Conservation (phyloP, 2,797 vertebrate species). For the Acestrorhynchus altus region DNA sequence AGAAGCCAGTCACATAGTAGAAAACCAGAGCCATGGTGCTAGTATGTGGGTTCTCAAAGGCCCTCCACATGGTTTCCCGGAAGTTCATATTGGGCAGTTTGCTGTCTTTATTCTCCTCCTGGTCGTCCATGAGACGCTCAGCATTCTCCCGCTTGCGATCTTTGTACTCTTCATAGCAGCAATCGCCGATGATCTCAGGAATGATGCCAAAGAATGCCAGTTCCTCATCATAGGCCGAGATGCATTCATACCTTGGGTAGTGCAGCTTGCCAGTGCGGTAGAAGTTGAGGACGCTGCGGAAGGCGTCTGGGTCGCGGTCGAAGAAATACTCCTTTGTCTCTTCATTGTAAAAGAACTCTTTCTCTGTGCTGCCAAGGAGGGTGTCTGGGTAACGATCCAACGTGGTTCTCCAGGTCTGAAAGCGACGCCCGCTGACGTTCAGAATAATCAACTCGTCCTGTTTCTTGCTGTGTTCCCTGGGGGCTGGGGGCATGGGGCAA, state of each 20-base stretch:
- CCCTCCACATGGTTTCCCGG: conserved; percentile 97
- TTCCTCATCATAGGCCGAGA: conserved; percentile 96
- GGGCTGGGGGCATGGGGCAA: conserved; percentile 94
- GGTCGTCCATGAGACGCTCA: conserved; percentile 94
- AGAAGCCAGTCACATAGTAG: conserved; percentile 99
- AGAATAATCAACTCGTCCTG: conserved; percentile 95
- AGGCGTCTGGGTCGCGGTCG: conserved; percentile 95
- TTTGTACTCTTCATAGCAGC: conserved; percentile 99
- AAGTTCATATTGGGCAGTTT: conserved; percentile 90
- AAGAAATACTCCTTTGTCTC: conserved; percentile 99
- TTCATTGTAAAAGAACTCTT: conserved; percentile 98
- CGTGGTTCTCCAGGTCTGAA: conserved; percentile 98
- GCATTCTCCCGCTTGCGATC: conserved; percentile 95
- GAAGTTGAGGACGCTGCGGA: conserved; percentile 96
- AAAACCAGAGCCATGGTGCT: conserved; percentile 99
- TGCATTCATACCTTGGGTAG: conserved; percentile 96
- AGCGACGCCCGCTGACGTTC: conserved; percentile 94
- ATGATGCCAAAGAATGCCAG: conserved; percentile 97
- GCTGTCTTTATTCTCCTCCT: conserved; percentile 93
- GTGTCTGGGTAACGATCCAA: conserved; percentile 97
- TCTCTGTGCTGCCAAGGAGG: conserved; percentile 94
- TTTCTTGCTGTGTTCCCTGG: conserved; percentile 87
- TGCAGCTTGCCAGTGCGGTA: conserved; percentile 98
- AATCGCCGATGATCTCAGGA: conserved; percentile 97
- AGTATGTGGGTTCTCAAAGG: conserved; percentile 98